These are phyloP conservation scores for Meloidogyne floridensis DNA, from an alignment of 1,140 invertebrate genomes.

Conservation along the genomic window DNA sequence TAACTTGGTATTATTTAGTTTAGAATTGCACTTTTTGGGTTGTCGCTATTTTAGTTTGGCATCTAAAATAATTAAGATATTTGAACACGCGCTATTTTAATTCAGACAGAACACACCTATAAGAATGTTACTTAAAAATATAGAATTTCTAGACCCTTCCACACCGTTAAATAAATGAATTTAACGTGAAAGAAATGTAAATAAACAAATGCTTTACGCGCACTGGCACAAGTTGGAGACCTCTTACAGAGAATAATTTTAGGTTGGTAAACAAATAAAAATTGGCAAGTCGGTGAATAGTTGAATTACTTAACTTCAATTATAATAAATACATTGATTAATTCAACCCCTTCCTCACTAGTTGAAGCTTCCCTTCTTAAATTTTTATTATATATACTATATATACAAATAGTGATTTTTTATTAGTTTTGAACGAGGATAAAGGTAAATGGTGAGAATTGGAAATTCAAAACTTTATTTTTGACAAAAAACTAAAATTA, in stretches of 20 bases:
- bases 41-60: too few relatives aligned
- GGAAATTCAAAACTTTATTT: too few relatives aligned
- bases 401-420: not conserved
- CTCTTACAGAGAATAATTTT: not conserved
- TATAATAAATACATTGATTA: constrained; percentile 4
- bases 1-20: too few relatives aligned
- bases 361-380: not conserved
- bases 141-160: constrained; percentile 1
- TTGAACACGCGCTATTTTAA: not conserved
- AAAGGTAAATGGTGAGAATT: too few relatives aligned
- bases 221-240: not conserved
- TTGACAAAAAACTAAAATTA: too few relatives aligned
- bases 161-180: not conserved
- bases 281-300: not conserved
- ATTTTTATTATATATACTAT: not conserved
- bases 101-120: not conserved
- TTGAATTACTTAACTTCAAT: constrained; percentile 1
- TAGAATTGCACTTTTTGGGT: too few relatives aligned
- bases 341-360: not conserved
- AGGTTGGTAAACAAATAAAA: not conserved
- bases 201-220: constrained; percentile 9
- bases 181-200: not conserved
- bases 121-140: not conserved
- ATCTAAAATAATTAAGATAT: too few relatives aligned
- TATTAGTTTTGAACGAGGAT: not conserved